phyloP scores from a whole-genome alignment of 1,140 invertebrate genomes.

The Orius insidiosus region DNA sequence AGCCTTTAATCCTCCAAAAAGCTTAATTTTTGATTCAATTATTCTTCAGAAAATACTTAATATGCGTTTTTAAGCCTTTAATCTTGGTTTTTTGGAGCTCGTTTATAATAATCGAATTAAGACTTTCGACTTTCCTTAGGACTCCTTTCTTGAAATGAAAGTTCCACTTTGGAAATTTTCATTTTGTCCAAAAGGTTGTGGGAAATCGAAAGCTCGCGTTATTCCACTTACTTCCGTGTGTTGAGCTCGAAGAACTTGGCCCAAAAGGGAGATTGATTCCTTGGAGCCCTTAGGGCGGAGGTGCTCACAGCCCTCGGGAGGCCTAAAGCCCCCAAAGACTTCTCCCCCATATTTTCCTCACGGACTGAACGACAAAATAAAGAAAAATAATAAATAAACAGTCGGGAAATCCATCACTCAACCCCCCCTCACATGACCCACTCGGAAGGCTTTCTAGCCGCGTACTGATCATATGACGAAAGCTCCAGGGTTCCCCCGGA shows the following conservation, averaged over 20 bases:
- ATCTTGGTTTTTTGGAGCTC: too few relatives aligned
- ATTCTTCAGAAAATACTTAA: too few relatives aligned
- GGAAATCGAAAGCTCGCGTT: too few relatives aligned
- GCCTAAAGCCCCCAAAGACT: slow-evolving; percentile 21
- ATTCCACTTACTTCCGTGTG: too few relatives aligned
- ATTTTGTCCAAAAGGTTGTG: too few relatives aligned
- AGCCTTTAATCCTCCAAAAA: too few relatives aligned
- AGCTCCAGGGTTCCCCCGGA: slow-evolving; percentile 1
- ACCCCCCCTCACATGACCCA: slow-evolving; percentile 5
- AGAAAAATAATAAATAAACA: slow-evolving; percentile 29
- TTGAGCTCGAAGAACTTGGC: slow-evolving; percentile 42
- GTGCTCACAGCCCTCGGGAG: slow-evolving; percentile 60
- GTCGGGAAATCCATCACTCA: neutral
- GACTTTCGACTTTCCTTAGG: too few relatives aligned
- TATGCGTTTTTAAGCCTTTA: too few relatives aligned
- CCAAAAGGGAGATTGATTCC: slow-evolving; percentile 56
- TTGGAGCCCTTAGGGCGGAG: slow-evolving; percentile 50
- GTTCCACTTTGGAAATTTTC: too few relatives aligned
- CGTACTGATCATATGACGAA: slow-evolving; percentile 6
- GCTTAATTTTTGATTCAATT: too few relatives aligned
- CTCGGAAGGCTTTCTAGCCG: slow-evolving; percentile 6
- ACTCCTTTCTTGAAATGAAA: too few relatives aligned
- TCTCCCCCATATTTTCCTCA: slow-evolving; percentile 5
- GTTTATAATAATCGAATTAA: too few relatives aligned
- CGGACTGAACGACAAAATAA: slow-evolving; percentile 25